Evolutionary conservation across 2,888 invertebrate genomes (phyloP), one percentile per base, ranked within the genome.

Genomic region (Euproctis similis): DNA sequence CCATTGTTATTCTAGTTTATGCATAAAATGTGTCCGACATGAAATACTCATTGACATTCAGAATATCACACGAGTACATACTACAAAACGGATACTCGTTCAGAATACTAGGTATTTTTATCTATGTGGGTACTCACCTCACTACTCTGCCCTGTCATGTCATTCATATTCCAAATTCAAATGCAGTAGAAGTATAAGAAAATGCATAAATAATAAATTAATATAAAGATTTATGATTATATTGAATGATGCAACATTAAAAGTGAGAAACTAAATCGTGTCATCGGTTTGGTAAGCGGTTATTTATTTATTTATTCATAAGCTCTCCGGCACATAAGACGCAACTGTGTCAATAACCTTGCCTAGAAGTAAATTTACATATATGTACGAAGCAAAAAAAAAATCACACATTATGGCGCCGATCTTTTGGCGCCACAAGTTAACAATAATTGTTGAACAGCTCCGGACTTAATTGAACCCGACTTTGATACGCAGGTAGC

Each of bases 291-390:
- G 52, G 66, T 60, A 71, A 70, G 57, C 57, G 56, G 52, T 58
- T 62, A 55, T 76, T 72, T 66, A 56, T 75, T n/a, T n/a, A n/a
- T n/a, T n/a, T 64, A 73, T 66, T 64, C 49, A 54, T 61, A 60
- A 64, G 46, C 50, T 62, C 60, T 60, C 54, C 55, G 59, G 51
- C 59, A 57, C 62, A 64, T 64, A 57, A 61, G 59, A 65, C 61
- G 57, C 64, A 73, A 68, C 55, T 75, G 61, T 76, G 77, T 74
- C 77, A 78, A 74, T 77, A 77, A 78, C 80, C 77, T 81, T 76
- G 81, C 62, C 55, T 53, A 48, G 52, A 60, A 53, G 69, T 69
- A 68, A 54, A 77, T 78, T 78, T 65, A 56, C 76, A 78, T 77
- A 72, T 43, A 44, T 58, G 60, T 65, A 59, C 59, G 49, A 39